Percentiles rank a stretch among this genome's conserved stretches.
phyloP scores from a whole-genome alignment of 2,888 invertebrate species.

The Dioctria rufipes region DNA sequence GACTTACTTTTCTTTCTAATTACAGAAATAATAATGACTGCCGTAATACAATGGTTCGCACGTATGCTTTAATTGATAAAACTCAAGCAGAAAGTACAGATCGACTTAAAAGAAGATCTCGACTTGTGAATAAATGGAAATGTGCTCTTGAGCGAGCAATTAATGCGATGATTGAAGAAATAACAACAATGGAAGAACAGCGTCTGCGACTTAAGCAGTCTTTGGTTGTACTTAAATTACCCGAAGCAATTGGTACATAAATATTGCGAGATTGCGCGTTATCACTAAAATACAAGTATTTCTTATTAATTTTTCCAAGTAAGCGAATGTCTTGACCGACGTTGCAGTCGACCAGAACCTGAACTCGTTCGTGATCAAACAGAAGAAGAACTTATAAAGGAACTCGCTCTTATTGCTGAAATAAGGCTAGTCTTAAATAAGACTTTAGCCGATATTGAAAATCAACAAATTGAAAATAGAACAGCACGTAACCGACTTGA shows the following conservation, averaged over 20 bases:
- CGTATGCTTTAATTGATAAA: slow-evolving; percentile 78
- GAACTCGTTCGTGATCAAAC: slow-evolving; percentile 84
- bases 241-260: slow-evolving; percentile 78
- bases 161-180: slow-evolving; percentile 79
- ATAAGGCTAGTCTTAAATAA: slow-evolving; percentile 77
- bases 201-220: slow-evolving; percentile 80
- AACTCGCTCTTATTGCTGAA: slow-evolving; percentile 80
- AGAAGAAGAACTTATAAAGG: slow-evolving; percentile 84
- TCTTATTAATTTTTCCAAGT: slow-evolving; percentile 65
- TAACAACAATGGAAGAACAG: slow-evolving; percentile 79
- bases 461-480: slow-evolving; percentile 82
- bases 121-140: slow-evolving; percentile 83
- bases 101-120: slow-evolving; percentile 77
- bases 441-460: slow-evolving; percentile 78
- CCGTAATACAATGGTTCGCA: slow-evolving; percentile 77
- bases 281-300: no score
- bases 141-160: slow-evolving; percentile 81
- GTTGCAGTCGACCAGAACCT: slow-evolving; percentile 79
- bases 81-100: slow-evolving; percentile 80
- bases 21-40: slow-evolving; percentile 75
- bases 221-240: slow-evolving; percentile 77
- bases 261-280: no score
- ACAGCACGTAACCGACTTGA: slow-evolving; percentile 87
- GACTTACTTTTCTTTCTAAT: not conserved
- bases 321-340: slow-evolving; percentile 81